These are phyloP conservation scores for Porphyrio hochstetteri DNA, from an alignment of 2,113 vertebrate species.

Conservation along the genomic window DNA sequence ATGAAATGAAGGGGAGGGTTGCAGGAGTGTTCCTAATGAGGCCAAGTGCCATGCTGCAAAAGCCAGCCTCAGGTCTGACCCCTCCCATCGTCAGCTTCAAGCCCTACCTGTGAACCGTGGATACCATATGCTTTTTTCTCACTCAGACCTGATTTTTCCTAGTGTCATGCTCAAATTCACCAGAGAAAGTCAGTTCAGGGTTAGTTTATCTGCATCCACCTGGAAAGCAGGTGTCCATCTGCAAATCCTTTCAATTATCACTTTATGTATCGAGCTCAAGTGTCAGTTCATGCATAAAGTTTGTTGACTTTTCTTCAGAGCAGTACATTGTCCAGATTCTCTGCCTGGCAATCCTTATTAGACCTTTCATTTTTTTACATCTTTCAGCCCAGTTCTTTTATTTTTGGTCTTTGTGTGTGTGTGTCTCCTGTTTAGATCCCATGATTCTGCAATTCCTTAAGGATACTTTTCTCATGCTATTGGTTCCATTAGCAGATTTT, in stretches of 20 bases:
- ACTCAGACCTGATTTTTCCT: not conserved
- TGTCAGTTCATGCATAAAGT: not conserved
- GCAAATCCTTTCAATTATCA: not conserved
- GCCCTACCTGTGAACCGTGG: not conserved
- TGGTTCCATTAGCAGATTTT: not conserved
- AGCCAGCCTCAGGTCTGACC: not conserved
- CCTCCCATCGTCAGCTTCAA: not conserved
- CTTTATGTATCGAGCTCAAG: not conserved
- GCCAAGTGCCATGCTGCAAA: not conserved
- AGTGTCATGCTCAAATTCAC: accelerated
- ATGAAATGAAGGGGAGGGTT: not conserved
- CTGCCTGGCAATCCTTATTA: not conserved
- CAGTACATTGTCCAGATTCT: not conserved
- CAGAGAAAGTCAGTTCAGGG: not conserved
- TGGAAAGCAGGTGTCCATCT: not conserved
- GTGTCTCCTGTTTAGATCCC: not conserved
- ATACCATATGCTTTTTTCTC: not conserved
- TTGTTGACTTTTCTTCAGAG: not conserved
- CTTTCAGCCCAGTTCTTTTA: not conserved
- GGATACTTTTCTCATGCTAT: not conserved
- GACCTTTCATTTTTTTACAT: not conserved
- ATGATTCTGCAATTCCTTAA: not conserved
- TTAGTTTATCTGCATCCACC: not conserved
- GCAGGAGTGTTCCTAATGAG: not conserved
- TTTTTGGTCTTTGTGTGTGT: not conserved